A percentile compares a stretch with the other conserved stretches of the same genome.
Evolutionary conservation across 2,888 invertebrate genomes (phyloP).

Genomic region (Eilema caniola): DNA sequence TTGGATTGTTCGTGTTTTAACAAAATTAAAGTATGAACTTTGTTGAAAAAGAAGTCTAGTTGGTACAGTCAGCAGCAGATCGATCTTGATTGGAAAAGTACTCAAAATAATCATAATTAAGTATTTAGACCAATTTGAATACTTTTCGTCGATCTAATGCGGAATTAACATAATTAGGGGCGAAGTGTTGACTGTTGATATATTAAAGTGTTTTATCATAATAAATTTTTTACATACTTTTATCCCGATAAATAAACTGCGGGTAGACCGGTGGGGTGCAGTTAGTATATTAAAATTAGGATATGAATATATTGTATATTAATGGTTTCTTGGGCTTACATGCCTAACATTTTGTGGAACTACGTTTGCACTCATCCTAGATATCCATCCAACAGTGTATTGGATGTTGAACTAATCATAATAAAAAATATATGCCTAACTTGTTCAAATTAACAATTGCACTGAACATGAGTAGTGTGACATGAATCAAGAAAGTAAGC

Average conservation of each 20-base stretch:
- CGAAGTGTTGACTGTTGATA: background rate
- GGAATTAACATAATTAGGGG: no score
- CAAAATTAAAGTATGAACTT: background rate
- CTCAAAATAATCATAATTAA: no score
- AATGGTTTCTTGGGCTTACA: conserved; percentile 5
- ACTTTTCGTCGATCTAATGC: no score
- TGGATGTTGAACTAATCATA: conserved; percentile 61
- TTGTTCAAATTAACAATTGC: conserved; percentile 83
- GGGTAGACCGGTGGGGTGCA: background rate
- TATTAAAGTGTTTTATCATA: background rate
- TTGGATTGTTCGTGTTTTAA: background rate
- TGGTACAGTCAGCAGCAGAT: no score
- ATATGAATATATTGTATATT: background rate
- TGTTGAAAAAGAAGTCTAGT: no score
- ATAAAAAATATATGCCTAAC: conserved; percentile 68
- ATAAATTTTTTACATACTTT: background rate
- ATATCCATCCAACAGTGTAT: background rate
- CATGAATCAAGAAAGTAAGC: conserved; percentile 60
- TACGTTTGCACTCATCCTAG: background rate
- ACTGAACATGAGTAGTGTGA: conserved; percentile 72
- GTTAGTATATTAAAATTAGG: background rate
- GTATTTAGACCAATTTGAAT: no score
- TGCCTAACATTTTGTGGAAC: conserved; percentile 7
- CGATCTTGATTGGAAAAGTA: no score
- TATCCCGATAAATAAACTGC: background rate